A percentile compares a stretch with the other conserved stretches of the same genome.
phyloP scores from a whole-genome alignment of 92 coral and sea anemone genomes.

The Virgularia gustaviana region DNA sequence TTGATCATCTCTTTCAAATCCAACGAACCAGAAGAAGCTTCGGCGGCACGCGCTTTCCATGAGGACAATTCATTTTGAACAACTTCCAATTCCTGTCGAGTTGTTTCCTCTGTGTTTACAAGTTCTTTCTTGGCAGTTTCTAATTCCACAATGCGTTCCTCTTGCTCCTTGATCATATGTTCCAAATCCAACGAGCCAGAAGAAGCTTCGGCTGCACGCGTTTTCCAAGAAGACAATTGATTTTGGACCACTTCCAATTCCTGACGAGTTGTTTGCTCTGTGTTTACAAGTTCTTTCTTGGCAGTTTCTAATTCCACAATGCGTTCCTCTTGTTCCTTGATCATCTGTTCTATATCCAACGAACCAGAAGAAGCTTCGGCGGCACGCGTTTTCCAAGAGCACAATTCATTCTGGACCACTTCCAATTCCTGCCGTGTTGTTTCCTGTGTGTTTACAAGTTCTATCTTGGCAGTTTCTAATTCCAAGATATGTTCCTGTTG shows the following conservation, averaged over 20 bases:
- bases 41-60: not conserved
- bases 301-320: not conserved
- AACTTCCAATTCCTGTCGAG: conserved; percentile 9
- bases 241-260: conserved; percentile 13
- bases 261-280: too few species aligned
- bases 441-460: conserved; percentile 1
- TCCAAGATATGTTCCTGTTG: not conserved
- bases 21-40: not conserved
- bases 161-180: not conserved
- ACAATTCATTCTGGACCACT: conserved; percentile 4
- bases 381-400: not conserved
- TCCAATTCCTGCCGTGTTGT: not conserved
- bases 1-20: conserved; percentile 1
- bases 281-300: too few species aligned
- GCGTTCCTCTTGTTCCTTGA: not conserved
- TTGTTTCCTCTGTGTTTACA: too few species aligned
- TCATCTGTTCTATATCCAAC: not conserved
- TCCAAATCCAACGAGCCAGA: not conserved
- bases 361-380: not conserved
- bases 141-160: not conserved
- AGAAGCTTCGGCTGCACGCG: not conserved
- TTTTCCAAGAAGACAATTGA: conserved; percentile 1
- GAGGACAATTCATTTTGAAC: conserved; percentile 7
- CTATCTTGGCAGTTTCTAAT: not conserved
- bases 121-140: too few species aligned